Percentiles rank a stretch among this genome's conserved stretches.
phyloP scores from a whole-genome alignment of 2,797 vertebrate genomes.

The Brotula barbata region DNA sequence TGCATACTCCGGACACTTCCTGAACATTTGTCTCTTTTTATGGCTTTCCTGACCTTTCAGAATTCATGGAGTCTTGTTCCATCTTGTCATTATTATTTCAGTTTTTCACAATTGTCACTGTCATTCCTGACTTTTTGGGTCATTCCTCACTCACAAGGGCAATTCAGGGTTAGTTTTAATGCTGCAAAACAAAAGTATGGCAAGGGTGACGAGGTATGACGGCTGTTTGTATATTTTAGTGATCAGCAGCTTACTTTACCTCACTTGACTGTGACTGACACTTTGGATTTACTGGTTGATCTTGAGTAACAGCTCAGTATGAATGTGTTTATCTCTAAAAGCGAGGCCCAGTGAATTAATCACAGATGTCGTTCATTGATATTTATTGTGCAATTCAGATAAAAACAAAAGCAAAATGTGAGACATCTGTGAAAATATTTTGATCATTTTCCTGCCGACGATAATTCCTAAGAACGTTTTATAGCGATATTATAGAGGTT shows the following conservation, averaged over 20 bases:
- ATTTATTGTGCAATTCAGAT: background rate
- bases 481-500: background rate
- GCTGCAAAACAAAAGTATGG: background rate
- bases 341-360: background rate
- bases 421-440: background rate
- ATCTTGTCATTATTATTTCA: no score
- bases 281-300: constrained; percentile 8
- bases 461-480: background rate
- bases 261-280: background rate
- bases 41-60: no score
- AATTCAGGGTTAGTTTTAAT: background rate
- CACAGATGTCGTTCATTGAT: background rate
- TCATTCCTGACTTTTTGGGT: no score
- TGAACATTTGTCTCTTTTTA: no score
- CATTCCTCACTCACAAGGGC: background rate
- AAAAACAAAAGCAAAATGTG: background rate
- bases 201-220: background rate
- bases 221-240: background rate
- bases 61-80: no score
- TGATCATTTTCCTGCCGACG: background rate
- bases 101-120: no score
- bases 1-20: no score
- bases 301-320: background rate
- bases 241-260: background rate
- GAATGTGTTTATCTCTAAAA: background rate